Evolutionary conservation across 2,888 invertebrate species (phyloP).

Genomic region (Ormyrus rosae): DNA sequence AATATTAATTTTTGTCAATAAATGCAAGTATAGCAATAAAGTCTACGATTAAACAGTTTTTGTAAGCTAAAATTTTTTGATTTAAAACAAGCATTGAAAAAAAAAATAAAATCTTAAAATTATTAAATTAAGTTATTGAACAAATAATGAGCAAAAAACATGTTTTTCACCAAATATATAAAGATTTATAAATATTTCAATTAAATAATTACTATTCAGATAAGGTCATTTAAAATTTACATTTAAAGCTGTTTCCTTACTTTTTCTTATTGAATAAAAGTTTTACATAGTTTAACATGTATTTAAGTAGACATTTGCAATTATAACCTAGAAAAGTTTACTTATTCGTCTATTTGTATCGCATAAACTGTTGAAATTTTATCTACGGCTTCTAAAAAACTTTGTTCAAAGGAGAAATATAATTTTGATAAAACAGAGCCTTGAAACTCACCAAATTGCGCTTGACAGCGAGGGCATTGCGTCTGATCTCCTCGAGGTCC

Average conservation of each 20-base stretch:
- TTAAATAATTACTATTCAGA: too few relatives aligned
- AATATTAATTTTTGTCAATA: not conserved
- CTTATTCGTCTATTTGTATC: too few relatives aligned
- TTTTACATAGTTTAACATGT: not conserved
- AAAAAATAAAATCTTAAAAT: not conserved
- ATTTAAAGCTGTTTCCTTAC: too few relatives aligned
- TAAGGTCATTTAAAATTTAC: too few relatives aligned
- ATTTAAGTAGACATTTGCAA: not conserved
- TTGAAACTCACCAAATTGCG: slow-evolving; percentile 46
- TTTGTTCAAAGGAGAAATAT: too few relatives aligned
- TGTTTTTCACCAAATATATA: too few relatives aligned
- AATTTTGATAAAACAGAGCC: too few relatives aligned
- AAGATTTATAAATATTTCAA: too few relatives aligned
- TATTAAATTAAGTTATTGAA: not conserved
- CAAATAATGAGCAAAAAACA: too few relatives aligned
- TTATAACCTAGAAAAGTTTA: too few relatives aligned
- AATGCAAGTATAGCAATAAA: not conserved
- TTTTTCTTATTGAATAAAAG: not conserved
- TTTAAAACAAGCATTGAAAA: not conserved
- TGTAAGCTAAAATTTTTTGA: not conserved
- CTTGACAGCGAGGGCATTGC: slow-evolving; percentile 51
- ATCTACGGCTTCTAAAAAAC: too few relatives aligned
- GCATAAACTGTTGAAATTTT: too few relatives aligned
- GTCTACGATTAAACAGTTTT: not conserved
- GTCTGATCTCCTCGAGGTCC: slow-evolving; percentile 52